Evolutionary conservation across 2,113 vertebrate species (phyloP).

Genomic region (Ophthalmotilapia sp.): DNA sequence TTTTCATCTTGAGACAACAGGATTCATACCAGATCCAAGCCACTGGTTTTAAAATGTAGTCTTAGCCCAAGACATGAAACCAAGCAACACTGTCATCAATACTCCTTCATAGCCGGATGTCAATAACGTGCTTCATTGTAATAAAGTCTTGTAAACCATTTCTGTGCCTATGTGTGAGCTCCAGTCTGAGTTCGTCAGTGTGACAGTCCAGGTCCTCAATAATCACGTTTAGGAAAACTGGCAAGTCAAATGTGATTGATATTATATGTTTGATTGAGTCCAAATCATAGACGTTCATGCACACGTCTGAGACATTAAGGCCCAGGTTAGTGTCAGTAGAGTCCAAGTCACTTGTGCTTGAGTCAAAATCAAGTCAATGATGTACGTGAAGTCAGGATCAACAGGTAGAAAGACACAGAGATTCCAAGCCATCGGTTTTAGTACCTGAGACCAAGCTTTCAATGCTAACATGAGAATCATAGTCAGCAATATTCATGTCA

Average conservation of each 20-base stretch:
- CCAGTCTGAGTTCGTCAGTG: fast-evolving
- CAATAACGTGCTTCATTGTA: neutral
- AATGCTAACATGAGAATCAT: neutral
- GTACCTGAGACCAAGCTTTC: neutral
- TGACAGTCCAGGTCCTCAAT: fast-evolving
- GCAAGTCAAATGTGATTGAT: neutral
- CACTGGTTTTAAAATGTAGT: neutral
- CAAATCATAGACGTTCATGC: neutral
- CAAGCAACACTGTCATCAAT: neutral
- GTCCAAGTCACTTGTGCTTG: neutral
- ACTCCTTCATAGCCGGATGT: neutral
- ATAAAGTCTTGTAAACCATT: fast-evolving
- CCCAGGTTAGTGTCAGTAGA: neutral
- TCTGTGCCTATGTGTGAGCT: neutral
- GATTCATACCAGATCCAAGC: neutral
- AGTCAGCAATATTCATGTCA: neutral
- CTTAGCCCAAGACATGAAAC: neutral
- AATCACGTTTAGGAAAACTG: neutral
- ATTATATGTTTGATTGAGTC: neutral
- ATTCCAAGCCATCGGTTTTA: neutral
- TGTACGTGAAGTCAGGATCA: fast-evolving
- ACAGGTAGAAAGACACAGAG: neutral
- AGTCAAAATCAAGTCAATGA: neutral
- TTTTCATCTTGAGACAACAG: neutral
- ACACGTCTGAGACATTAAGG: neutral